Conservation (phyloP, 2,113 vertebrate genomes). For the Etia nguti region DNA sequence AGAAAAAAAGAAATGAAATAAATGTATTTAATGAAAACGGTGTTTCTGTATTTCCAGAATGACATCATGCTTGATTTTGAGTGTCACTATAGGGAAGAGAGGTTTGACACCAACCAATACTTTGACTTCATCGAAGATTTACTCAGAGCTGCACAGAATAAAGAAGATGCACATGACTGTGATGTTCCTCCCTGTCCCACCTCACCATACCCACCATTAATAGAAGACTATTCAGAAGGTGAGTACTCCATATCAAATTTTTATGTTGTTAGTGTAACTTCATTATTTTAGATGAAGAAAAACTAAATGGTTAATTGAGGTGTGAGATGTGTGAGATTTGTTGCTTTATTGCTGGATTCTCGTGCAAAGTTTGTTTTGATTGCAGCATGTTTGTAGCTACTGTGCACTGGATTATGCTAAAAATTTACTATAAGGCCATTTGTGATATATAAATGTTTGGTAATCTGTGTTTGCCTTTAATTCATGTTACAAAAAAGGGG, state of each 20-base stretch:
- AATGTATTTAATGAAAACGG: neutral
- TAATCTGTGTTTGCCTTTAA: neutral
- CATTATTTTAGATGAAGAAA: neutral
- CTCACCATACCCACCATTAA: slow-evolving; percentile 10
- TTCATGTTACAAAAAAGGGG: neutral
- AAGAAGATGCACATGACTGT: slow-evolving; percentile 53
- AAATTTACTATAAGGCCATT: neutral
- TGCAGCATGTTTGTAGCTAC: neutral
- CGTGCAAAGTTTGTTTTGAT: neutral
- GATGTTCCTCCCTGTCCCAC: slow-evolving; percentile 69
- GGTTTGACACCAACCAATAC: slow-evolving; percentile 67
- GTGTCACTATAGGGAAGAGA: slow-evolving; percentile 71
- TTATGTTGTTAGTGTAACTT: neutral
- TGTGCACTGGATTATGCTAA: neutral
- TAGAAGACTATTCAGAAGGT: slow-evolving; percentile 26
- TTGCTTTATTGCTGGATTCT: neutral
- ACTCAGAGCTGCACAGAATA: slow-evolving; percentile 58
- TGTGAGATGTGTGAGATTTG: neutral
- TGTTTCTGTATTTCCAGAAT: slow-evolving; percentile 44
- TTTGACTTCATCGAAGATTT: slow-evolving; percentile 73
- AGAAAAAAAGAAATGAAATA: neutral
- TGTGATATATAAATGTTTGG: neutral
- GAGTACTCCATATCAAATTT: neutral
- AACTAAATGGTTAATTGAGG: neutral
- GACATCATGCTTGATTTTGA: slow-evolving; percentile 66